Evolutionary conservation across 64 coral and sea anemone species (phyloP).

Genomic region (Porites lutea): DNA sequence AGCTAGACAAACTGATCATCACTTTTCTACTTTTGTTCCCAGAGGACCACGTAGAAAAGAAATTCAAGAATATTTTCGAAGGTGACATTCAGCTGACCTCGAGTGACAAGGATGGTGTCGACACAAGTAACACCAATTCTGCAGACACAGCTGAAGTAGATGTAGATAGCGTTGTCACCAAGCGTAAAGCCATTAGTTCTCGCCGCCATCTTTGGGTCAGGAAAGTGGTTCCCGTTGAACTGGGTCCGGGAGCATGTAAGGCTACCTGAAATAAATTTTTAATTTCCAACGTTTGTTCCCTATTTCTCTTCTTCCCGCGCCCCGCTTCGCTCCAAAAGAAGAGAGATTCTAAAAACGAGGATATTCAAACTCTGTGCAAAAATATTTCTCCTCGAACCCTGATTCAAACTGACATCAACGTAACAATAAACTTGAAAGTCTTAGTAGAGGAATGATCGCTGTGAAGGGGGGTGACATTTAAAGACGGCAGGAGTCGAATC

Average conservation of each 20-base stretch:
- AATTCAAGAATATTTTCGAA: conserved; percentile 32
- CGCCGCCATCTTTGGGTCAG: conserved; percentile 25
- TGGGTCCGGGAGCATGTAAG: background rate
- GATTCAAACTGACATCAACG: too few relatives aligned
- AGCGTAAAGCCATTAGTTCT: conserved; percentile 22
- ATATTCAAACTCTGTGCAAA: too few relatives aligned
- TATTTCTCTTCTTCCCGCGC: too few relatives aligned
- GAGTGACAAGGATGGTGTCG: conserved; percentile 25
- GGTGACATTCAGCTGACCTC: conserved; percentile 43
- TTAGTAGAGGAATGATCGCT: too few relatives aligned
- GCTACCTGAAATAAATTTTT: background rate
- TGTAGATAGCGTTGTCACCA: conserved; percentile 7
- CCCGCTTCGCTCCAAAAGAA: too few relatives aligned
- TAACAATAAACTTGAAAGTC: too few relatives aligned
- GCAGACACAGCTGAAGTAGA: conserved; percentile 33
- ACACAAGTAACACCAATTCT: background rate
- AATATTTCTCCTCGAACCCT: too few relatives aligned
- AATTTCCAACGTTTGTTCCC: too few relatives aligned
- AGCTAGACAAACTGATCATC: too few relatives aligned
- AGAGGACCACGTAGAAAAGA: background rate
- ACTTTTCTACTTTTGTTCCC: background rate
- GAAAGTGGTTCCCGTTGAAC: conserved; percentile 31
- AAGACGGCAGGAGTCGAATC: too few relatives aligned
- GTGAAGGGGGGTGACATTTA: too few relatives aligned
- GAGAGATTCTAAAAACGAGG: too few relatives aligned